Base-by-base conservation (phyloP, 2,888 invertebrate species). In the Gandaritis pyraliata region DNA sequence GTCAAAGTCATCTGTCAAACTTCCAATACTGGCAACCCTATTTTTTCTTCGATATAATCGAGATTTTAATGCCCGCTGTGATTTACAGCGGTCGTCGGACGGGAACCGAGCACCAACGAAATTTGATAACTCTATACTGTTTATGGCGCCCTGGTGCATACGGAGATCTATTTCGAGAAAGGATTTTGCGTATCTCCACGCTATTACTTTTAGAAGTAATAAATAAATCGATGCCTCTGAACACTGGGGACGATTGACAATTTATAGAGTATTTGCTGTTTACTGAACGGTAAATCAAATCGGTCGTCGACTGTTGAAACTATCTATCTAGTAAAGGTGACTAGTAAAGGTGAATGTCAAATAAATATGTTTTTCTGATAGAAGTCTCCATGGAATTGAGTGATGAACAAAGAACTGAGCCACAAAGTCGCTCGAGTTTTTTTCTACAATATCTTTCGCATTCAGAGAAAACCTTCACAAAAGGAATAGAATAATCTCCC, bases 101-200 rank as follows among this genome's bases (percentile, higher is more conserved):
- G 82, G 81, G 80, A 79, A 58, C 53, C 50, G 39, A 54, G 49
- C 80, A 66, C 88, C 82, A 83, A 87, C 83, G 91, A 90, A 90
- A 91, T 86, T 90, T 90, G 91, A 92, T 91, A 90, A 88, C 90
- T 88, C 85, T 78, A 88, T 90, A 85, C 79, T 75, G 80, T 86
- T 90, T 87, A 88, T 87, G 86, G 80, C 58, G 76, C 84, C 86
- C 86, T 83, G 80, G 86, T 87, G 86, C 81, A 76, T 75, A 71
- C 72, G 66, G 64, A 63, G 54, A 72, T 71, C 73, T 68, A 71
- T 68, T 65, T 69, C 58, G 46, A 61, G 64, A 69, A 68, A 68
- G 68, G 70, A 70, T 69, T 70, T 64, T 54, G 62, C 56, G 61
- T 56, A 65, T 62, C 68, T 70, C 65, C 59, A 62, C 64, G 41